A percentile compares a stretch with the other conserved stretches of the same genome.
phyloP scores from a whole-genome alignment of 2,888 invertebrate species.

The Leistus spinibarbis region DNA sequence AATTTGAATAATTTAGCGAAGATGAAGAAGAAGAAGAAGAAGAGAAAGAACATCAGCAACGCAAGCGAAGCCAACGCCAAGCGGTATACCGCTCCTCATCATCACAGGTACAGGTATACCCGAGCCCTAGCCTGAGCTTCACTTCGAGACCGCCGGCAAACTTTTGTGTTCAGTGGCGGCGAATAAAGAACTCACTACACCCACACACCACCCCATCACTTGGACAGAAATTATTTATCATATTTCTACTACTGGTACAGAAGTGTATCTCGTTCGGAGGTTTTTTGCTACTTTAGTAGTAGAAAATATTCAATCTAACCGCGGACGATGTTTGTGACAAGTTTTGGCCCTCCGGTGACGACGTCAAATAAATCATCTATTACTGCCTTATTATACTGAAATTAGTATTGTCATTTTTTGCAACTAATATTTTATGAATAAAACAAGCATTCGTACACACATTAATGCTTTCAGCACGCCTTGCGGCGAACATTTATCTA shows the following conservation, averaged over 20 bases:
- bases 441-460: too few species aligned
- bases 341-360: too few species aligned
- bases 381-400: too few species aligned
- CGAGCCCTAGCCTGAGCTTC: not conserved
- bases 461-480: too few species aligned
- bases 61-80: not conserved
- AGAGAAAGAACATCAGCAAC: not conserved
- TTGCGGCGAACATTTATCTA: too few species aligned
- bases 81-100: not conserved
- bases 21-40: slow-evolving; percentile 22
- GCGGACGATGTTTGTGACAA: too few species aligned
- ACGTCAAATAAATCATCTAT: too few species aligned
- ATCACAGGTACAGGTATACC: not conserved
- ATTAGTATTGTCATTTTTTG: too few species aligned
- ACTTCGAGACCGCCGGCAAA: not conserved
- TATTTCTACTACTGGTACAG: not conserved
- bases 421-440: too few species aligned
- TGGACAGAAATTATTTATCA: not conserved
- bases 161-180: not conserved
- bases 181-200: not conserved
- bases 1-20: slow-evolving; percentile 51
- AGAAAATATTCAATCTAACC: not conserved
- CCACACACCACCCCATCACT: not conserved
- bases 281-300: not conserved
- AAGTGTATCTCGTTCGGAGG: not conserved